Evolutionary conservation across 2,888 invertebrate species (phyloP).

Genomic region (Eustalomyia histrio): DNA sequence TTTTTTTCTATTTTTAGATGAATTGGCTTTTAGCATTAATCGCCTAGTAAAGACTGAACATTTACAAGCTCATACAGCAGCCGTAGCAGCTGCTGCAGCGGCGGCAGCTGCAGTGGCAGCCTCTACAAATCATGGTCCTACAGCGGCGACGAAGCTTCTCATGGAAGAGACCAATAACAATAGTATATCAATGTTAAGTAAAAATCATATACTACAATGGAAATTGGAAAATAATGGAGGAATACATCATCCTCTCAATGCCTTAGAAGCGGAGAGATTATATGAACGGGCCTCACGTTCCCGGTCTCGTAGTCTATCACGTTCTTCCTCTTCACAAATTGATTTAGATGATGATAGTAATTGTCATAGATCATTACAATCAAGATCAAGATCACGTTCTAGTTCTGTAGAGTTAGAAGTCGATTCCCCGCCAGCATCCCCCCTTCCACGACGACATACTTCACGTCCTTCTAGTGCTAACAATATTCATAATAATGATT

Average conservation of each 20-base stretch:
- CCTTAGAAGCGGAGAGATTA: conserved; percentile 59
- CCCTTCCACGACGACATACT: conserved; percentile 69
- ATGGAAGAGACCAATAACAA: conserved; percentile 77
- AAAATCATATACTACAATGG: conserved; percentile 74
- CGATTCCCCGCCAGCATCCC: conserved; percentile 83
- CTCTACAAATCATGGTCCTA: conserved; percentile 44
- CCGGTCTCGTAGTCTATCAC: conserved; percentile 74
- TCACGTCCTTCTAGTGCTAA: conserved; percentile 67
- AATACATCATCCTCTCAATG: conserved; percentile 44
- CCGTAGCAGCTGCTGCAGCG: conserved; percentile 81
- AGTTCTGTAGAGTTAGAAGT: conserved; percentile 88
- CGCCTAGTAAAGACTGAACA: conserved; percentile 83
- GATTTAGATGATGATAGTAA: conserved; percentile 74
- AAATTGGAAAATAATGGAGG: conserved; percentile 63
- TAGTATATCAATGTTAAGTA: conserved; percentile 76
- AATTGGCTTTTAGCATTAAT: conserved; percentile 91
- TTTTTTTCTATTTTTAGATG: conserved; percentile 82
- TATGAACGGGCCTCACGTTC: conserved; percentile 74
- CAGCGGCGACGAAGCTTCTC: conserved; percentile 38
- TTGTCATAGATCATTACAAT: conserved; percentile 68
- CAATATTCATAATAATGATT: conserved; percentile 30
- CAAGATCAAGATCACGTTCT: conserved; percentile 74
- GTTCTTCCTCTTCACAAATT: conserved; percentile 72
- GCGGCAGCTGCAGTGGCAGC: conserved; percentile 79
- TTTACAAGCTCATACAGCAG: conserved; percentile 81